Evolutionary conservation across 2,888 invertebrate species (phyloP), one percentile per base, ranked within the genome.

Genomic region (Catocala nupta): DNA sequence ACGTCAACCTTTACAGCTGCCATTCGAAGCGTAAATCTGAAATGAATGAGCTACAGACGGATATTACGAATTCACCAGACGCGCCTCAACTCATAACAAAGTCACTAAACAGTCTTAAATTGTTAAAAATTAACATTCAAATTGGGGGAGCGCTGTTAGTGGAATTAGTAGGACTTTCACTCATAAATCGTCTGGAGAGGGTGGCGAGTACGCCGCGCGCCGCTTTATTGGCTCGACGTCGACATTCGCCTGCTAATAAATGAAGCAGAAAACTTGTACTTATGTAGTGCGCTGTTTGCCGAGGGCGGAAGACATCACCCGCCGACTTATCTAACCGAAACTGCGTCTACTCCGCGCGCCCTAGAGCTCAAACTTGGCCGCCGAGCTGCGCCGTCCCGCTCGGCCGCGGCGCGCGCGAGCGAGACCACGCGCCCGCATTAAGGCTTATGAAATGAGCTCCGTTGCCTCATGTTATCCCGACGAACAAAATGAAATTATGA

Each of bases 41-140:
- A 84, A 85, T 81, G 79, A 85, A 87, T 82, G 82, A 85, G 78
- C 68, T 71, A 68, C 67, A 65, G 64, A 68, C 69, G 70, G 72
- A 77, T 73, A 83, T 88, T 82, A 85, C 71, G 75, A 80, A 88
- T 87, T 86, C 86, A 84, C 78, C 81, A 83, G 84, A 81, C 82
- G 84, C 84, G 81, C 76, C 79, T 81, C 81, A 81, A 82, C 86
- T 89, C 88, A 85, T 87, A 88, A 87, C 86, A 84, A 89, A 89
- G 88, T 89, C 88, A 85, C 86, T 89, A 88, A 90, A 89, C 87
- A 88, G 86, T 86, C 88, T 87, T 86, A 89, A 93, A 92, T 93
- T 91, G 91, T 91, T 91, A 93, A 93, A 93, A 92, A 93, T 93
- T 93, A 90, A 89, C 92, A 93, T 93, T 92, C 88, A 92, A 92